Base-by-base conservation (phyloP, 2,113 vertebrate genomes). In the Pipra filicauda region DNA sequence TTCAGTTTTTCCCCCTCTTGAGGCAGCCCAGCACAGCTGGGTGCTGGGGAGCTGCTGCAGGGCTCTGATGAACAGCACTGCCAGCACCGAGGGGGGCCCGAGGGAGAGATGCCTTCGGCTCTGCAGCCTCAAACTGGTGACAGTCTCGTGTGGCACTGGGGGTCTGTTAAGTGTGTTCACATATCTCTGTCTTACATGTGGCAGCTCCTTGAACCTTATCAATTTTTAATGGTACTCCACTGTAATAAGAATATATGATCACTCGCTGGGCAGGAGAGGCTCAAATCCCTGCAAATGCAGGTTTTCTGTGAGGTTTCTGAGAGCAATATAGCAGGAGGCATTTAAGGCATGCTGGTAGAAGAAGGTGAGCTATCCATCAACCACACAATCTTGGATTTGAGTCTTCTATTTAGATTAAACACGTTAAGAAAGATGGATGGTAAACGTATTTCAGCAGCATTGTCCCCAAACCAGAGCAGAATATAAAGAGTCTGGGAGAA, bases 391-490 rank as follows among this genome's bases (percentile, higher is more conserved):
- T 98, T 97, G 97, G 98, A 97, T 98, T 98, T 95, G 97, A 97
- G 98, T 98, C 98, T 98, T 98, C 98, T 98, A 97, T 99, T 99
- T 98, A 98, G 98, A 99, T 99, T 98, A 98, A 97, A 97, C 98
- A 94, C 93, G 98, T 98, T 99, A 98, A 98, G 98, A 98, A 99
- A 99, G 99, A 99, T 98, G 98, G 98, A 99, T 99, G 98, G 98
- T 93, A 91, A 97, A 97, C 91, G 98, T 98, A 97, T 98, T 97
- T 94, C 96, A 95, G 97, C 97, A 97, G 98, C 98, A 78, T 98
- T 98, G 98, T 98, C 98, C 98, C 98, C 98, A 97, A 98, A 98
- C 97, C 97, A 98, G 98, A 98, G 98, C 88, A 97, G 98, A 98
- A 98, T 98, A 96, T 96, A 95, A 98, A 98, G 98, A 97, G 98